phyloP scores from a whole-genome alignment of 2,888 invertebrate genomes.

The Tachystola acroxantha region DNA sequence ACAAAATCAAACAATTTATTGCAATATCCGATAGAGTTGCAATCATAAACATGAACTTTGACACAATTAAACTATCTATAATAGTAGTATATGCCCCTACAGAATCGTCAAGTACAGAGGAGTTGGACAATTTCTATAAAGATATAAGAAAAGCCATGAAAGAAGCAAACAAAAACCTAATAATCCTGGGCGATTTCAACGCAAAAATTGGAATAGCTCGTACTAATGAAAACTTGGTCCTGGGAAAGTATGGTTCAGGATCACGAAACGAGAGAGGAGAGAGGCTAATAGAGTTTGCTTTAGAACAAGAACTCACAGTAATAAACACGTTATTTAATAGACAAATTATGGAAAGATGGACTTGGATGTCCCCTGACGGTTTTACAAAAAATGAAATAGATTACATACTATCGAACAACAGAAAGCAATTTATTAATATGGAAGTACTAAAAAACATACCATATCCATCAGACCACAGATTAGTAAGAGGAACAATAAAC shows the following conservation, averaged over 20 bases:
- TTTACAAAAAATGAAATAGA: slow-evolving; percentile 11
- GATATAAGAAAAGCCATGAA: slow-evolving; percentile 11
- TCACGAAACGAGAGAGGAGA: slow-evolving; percentile 13
- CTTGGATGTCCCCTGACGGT: slow-evolving; percentile 12
- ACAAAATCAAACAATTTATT: slow-evolving; percentile 2
- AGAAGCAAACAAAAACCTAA: slow-evolving; percentile 5
- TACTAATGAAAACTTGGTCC: slow-evolving; percentile 2
- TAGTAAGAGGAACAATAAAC: neutral
- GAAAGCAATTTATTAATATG: neutral
- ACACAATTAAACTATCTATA: slow-evolving; percentile 4
- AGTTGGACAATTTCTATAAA: slow-evolving; percentile 15
- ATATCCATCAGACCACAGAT: neutral
- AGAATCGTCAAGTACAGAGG: slow-evolving; percentile 10
- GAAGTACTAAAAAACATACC: neutral
- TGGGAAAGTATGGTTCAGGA: slow-evolving; percentile 16
- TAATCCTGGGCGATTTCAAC: slow-evolving; percentile 19
- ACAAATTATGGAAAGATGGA: slow-evolving; percentile 7
- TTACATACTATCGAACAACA: neutral
- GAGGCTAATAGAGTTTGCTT: slow-evolving; percentile 8
- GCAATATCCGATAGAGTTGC: neutral
- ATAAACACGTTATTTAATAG: slow-evolving; percentile 11
- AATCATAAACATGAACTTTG: slow-evolving; percentile 7
- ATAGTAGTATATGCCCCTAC: slow-evolving; percentile 21
- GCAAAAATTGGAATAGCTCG: slow-evolving; percentile 15
- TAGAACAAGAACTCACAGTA: slow-evolving; percentile 10